These are phyloP conservation scores for Nothoprocta perdicaria DNA, from an alignment of 2,113 vertebrate genomes.

Conservation along the genomic window DNA sequence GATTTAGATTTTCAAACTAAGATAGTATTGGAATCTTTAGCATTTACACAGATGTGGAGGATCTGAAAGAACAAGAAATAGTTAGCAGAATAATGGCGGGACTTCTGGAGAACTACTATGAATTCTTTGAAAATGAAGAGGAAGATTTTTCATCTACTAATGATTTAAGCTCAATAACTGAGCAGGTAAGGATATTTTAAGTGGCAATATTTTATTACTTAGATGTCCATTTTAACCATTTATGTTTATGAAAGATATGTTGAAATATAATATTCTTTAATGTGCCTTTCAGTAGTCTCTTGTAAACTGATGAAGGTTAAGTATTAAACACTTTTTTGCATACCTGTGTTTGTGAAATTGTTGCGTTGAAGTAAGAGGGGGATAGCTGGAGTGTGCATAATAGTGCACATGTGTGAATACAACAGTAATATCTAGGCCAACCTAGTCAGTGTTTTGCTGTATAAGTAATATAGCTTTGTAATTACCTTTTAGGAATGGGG, in stretches of 20 bases:
- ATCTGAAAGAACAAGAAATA: slow-evolving; percentile 93
- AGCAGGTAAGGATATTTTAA: slow-evolving; percentile 84
- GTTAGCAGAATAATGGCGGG: slow-evolving; percentile 93
- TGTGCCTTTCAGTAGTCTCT: neutral
- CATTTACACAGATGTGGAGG: slow-evolving; percentile 91
- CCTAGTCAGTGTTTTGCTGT: neutral
- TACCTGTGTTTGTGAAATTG: neutral
- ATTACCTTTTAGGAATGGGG: neutral
- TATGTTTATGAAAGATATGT: neutral
- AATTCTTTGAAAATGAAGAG: slow-evolving; percentile 93
- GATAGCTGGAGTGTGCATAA: fast-evolving
- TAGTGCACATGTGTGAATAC: neutral
- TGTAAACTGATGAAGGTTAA: neutral
- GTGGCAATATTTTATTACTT: neutral
- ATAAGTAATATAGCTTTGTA: neutral
- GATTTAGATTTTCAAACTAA: slow-evolving; percentile 32
- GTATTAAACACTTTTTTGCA: neutral
- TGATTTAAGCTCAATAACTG: slow-evolving; percentile 96
- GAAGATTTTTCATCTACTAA: slow-evolving; percentile 95
- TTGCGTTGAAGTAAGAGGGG: neutral
- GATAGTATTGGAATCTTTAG: slow-evolving; percentile 69
- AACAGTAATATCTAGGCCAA: neutral
- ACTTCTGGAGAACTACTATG: slow-evolving; percentile 95
- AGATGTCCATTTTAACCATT: neutral
- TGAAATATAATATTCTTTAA: neutral